phyloP scores from a whole-genome alignment of 2,113 vertebrate genomes.

The Centrocercus urophasianus region DNA sequence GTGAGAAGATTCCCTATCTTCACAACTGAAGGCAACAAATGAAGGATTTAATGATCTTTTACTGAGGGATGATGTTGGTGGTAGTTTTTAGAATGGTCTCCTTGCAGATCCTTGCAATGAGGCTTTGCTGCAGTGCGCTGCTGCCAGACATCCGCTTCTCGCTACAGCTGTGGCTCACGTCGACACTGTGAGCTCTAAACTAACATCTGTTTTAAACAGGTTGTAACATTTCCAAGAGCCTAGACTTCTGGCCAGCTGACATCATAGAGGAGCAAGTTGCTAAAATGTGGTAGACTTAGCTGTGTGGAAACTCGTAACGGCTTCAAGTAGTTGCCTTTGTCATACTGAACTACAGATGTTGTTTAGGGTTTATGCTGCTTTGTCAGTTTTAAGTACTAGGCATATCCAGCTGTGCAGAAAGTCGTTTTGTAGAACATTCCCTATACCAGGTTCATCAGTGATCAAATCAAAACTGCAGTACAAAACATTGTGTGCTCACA shows the following conservation, averaged over 20 bases:
- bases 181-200: background rate
- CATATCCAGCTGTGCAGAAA: background rate
- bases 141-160: background rate
- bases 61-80: background rate
- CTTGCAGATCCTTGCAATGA: background rate
- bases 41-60: background rate
- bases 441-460: background rate
- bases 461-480: background rate
- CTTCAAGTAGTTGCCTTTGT: background rate
- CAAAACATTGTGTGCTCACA: background rate
- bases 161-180: background rate
- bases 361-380: background rate
- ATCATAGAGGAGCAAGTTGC: background rate
- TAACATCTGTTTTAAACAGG: background rate
- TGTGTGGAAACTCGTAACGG: background rate
- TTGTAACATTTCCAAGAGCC: background rate
- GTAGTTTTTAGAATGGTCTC: background rate
- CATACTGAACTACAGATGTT: background rate
- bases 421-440: background rate
- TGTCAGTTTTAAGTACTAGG: background rate
- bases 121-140: fast-evolving
- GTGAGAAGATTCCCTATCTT: background rate
- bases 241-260: background rate
- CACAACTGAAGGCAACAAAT: background rate
- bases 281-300: background rate